Percentiles rank a stretch among this genome's conserved stretches.
Evolutionary conservation across 92 coral and sea anemone genomes (phyloP).

Genomic region (Porites divaricata): DNA sequence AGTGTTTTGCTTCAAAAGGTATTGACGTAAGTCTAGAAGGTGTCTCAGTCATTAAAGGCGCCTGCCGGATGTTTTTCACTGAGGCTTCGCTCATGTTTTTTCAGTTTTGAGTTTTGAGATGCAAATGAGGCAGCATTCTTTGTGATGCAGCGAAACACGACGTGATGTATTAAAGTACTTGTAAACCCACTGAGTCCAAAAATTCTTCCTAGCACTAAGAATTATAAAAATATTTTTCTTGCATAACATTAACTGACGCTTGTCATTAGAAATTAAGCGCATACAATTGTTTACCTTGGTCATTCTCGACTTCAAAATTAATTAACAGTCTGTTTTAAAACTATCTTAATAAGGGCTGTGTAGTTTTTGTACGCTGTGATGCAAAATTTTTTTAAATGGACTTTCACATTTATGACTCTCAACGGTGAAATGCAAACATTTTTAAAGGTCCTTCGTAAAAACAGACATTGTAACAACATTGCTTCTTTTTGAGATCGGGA

Average conservation of each 20-base stretch:
- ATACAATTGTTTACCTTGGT: not conserved
- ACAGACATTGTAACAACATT: too few species aligned
- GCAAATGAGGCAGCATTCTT: not conserved
- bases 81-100: not conserved
- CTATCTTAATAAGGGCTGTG: too few species aligned
- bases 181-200: not conserved
- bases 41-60: not conserved
- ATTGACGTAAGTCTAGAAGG: not conserved
- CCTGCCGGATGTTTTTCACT: not conserved
- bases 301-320: not conserved
- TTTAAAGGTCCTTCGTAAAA: not conserved
- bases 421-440: not conserved
- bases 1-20: too few species aligned
- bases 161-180: not conserved
- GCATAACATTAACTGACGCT: not conserved
- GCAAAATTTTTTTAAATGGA: not conserved
- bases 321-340: not conserved
- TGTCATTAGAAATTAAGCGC: not conserved
- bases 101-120: not conserved
- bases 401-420: not conserved
- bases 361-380: not conserved
- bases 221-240: not conserved
- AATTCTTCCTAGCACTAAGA: not conserved
- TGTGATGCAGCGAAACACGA: not conserved
- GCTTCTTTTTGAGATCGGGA: too few species aligned